These are phyloP conservation scores for Carpatolechia fugitivella DNA, from an alignment of 2,888 invertebrate species.

Conservation along the genomic window DNA sequence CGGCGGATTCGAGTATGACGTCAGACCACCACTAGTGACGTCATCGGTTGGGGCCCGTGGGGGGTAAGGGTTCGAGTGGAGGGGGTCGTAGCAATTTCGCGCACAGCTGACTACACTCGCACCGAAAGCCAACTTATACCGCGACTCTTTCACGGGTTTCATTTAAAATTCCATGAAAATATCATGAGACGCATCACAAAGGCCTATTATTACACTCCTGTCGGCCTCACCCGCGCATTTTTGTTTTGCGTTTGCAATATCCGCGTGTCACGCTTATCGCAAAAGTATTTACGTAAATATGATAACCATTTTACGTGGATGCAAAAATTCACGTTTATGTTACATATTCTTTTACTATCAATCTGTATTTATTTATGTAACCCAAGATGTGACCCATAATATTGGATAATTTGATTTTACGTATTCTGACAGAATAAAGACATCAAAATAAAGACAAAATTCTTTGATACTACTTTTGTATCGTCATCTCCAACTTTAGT, in stretches of 20 bases:
- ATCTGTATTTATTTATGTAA: too few relatives aligned
- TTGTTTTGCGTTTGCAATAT: not conserved
- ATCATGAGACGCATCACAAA: conserved; percentile 13
- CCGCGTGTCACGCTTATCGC: not conserved
- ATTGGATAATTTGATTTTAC: too few relatives aligned
- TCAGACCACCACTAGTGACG: conserved; percentile 63
- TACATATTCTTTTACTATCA: too few relatives aligned
- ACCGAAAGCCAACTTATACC: conserved; percentile 42
- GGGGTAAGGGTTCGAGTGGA: conserved; percentile 36
- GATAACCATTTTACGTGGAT: not conserved
- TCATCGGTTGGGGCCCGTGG: conserved; percentile 51
- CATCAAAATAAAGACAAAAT: too few relatives aligned
- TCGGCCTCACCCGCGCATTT: not conserved
- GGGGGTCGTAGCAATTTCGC: conserved; percentile 58
- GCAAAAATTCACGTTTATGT: too few relatives aligned
- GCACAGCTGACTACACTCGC: conserved; percentile 65
- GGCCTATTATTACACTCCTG: not conserved
- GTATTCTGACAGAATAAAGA: too few relatives aligned
- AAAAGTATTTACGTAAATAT: not conserved
- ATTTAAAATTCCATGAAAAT: conserved; percentile 27
- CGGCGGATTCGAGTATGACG: conserved; percentile 66
- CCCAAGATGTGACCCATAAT: too few relatives aligned
- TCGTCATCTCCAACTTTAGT: too few relatives aligned
- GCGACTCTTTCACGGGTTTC: conserved; percentile 32
- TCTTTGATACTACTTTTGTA: too few relatives aligned